Base-by-base conservation (phyloP, 2,888 invertebrate genomes). In the Epicampocera succincta region DNA sequence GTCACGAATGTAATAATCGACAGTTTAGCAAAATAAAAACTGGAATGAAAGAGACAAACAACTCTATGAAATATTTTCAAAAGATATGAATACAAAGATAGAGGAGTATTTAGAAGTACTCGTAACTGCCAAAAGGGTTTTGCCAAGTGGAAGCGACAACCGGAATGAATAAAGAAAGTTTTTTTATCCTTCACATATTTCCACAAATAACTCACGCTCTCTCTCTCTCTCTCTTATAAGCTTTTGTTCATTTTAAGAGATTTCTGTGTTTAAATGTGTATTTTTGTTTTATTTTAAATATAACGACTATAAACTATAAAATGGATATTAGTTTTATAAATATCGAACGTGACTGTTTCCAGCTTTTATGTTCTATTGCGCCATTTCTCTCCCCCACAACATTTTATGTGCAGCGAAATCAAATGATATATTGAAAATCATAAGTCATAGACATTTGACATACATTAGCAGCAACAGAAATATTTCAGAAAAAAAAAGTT, bases 381-480 rank as follows among this genome's bases (percentile, higher is more conserved):
- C 42, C n/a, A n/a, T 38, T 71, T 58, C 2, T 44, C 38, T 13
- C 5, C n/a, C n/a, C 42, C 3, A 56, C 2, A 40, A 2, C 21
- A 21, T 52, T 60, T 50, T 50, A 52, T 72, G 21, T 44, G 52
- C 46, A 65, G 72, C 48, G 29, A 65, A 73, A 81, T 78, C 74
- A 78, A 66, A 69, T 75, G 78, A 82, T 78, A 71, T 78, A 82
- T 78, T 78, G 78, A 69, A 71, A 78, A 78, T 82, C 78, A 78
- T 78, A 78, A 82, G 82, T 82, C 82, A 82, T 74, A 78, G 74
- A 77, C 74, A 74, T 82, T 82, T 82, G 82, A 78, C 82, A 82
- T 75, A 78, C 74, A 82, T 82, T 82, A 74, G 78, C 69, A 52
- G 54, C 58, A 46, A 25, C 38, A 52, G 52, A 52, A 50, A 63